Evolutionary conservation across 2,888 invertebrate species (phyloP), one percentile per base, ranked within the genome.

Genomic region (Habroteleia sp.): DNA sequence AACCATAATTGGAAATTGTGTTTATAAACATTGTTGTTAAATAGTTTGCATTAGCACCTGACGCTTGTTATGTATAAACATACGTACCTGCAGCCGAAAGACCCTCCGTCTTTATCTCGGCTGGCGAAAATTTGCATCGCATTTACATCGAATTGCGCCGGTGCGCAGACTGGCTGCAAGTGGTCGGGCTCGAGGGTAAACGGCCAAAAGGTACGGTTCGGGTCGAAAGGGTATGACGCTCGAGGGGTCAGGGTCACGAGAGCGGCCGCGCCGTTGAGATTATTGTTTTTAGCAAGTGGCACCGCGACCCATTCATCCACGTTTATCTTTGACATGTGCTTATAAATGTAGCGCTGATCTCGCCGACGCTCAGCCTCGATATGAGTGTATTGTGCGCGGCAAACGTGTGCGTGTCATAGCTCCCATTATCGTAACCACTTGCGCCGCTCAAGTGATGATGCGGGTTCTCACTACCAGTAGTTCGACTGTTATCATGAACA

Each of bases 111-210:
- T 66, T 35, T 63, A 54, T 44, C 68, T 72, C 54, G 31, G 76
- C 58, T 31, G 54, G 68, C 58, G 79, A 58, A 82, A 82, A 84
- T 84, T 84, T 84, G 83, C 84, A 84, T 85, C 77, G 80, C 82
- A 84, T 84, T 85, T 84, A 83, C 84, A 85, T 84, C 81, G 80
- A 82, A 84, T 84, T 82, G 83, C 81, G 79, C 62, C 65, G 37
- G 77, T 63, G 74, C 74, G 66, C 77, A 79, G 46, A 74, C 78
- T 63, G 71, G 73, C 79, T 78, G 79, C 78, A 83, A 83, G 81
- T 79, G 80, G 78, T 77, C 76, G 74, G 4, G 37, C 63, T 33
- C 33, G 8, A 54, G 74, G 63, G 58, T 48, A 37, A 72, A 41
- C 29, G 54, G 41, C 68, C 62, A 69, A 77, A 71, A 77, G 69